Percentiles rank a stretch among this genome's conserved stretches.
phyloP scores from a whole-genome alignment of 2,113 vertebrate species.

The Melanerpes aurifrons region DNA sequence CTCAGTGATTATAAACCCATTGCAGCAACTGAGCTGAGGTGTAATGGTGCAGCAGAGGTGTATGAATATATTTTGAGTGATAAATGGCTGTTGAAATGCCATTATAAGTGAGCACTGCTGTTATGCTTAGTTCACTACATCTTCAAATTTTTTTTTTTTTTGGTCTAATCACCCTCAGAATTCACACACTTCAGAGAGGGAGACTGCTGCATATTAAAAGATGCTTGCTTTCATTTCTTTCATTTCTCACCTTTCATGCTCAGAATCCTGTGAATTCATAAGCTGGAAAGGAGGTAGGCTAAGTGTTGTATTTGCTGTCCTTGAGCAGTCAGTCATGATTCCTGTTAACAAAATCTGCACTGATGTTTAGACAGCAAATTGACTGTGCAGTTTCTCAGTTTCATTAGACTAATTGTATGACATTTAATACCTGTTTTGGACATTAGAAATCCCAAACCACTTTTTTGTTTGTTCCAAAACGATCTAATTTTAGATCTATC shows the following conservation, averaged over 20 bases:
- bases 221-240: not conserved
- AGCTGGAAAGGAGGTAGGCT: not conserved
- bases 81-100: not conserved
- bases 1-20: not conserved
- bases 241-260: not conserved
- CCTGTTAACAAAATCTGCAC: conserved; percentile 2
- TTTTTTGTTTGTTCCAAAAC: not conserved
- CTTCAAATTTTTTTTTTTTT: not conserved
- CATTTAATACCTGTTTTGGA: not conserved
- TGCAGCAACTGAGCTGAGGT: not conserved
- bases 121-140: not conserved
- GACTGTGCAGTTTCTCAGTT: not conserved
- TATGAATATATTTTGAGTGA: not conserved
- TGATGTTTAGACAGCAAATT: conserved; percentile 29
- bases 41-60: not conserved
- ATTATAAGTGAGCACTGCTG: not conserved
- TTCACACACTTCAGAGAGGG: not conserved
- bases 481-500: not conserved
- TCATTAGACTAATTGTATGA: conserved; percentile 30
- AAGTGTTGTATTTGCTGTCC: not conserved
- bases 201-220: not conserved
- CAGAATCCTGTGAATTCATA: not conserved
- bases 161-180: not conserved
- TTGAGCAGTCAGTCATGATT: conserved; percentile 41
- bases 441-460: not conserved